Evolutionary conservation across 2,888 invertebrate genomes (phyloP), one percentile per base, ranked within the genome.

Genomic region (Idaea aversata): DNA sequence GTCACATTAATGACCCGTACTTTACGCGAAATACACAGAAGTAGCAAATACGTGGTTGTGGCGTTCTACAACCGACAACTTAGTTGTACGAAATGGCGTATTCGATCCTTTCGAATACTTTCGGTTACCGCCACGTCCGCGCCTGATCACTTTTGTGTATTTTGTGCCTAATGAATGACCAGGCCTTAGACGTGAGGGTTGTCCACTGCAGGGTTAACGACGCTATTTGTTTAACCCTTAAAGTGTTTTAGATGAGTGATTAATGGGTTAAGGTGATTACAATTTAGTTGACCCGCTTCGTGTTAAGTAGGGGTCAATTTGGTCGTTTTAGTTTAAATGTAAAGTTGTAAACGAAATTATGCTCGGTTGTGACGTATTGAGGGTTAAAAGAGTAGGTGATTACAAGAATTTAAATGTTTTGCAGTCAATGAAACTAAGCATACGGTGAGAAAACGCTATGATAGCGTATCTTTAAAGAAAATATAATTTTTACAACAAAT

Each of bases 1-100:
- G 67, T 67, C 64, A 63, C 66, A 70, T 63, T 60, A 66, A 66
- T 68, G 67, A 62, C 61, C 35, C 16, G 60, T 60, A 64, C 67
- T 47, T 47, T 47, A 47, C 13, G 4, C 47, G 47, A 47, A 47
- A 10, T 15, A 34, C 57, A 34, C 57, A 57, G 62, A 62, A 47
- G 47, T 47, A 47, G 47, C 62, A 34, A 25, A 25, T 25, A 25
- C 3, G 15, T 34, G 6, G 47, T 13, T 15, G 15, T 34, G 59
- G 34, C 59, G 16, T 59, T 65, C 34, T 34, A 61, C 35, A 7
- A 25, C 25, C 61, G 34, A 47, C 13, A 47, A 7, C 7, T 13
- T 10, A 4, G 47, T 47, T 7, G 13, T 10, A 47, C 47, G 47
- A 47, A 47, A 47, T 25, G 25, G 25, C 25, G 25, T 25, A 25